Evolutionary conservation across 2,113 vertebrate genomes (phyloP), one percentile per base, ranked within the genome.

Genomic region (Coracopsis vasa): DNA sequence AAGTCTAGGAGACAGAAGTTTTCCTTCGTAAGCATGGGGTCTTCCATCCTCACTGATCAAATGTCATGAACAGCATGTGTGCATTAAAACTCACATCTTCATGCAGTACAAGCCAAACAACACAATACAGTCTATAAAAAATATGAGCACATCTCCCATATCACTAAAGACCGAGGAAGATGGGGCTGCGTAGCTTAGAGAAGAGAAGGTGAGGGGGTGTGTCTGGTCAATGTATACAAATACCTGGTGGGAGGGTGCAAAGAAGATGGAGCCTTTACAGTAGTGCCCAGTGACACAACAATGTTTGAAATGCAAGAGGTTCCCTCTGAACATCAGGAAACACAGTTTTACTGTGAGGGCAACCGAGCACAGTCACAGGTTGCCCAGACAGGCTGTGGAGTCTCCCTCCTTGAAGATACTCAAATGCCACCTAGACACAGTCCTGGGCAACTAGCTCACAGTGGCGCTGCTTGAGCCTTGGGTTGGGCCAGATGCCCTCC

Each of bases 321-420:
- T 62, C 23, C 37, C 16, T 64, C 56, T 35, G 50, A 88, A 53
- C 14, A 14, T 28, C 80, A 60, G 66, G 41, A 83, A 79, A 72
- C 10, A 13, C 0, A 0, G 9, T 64, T 67, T 66, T 62, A 31
- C 24, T 16, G 13, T 24, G 23, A 73, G 25, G 25, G 14, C 58
- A 42, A 62, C 3, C 0, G 0, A 75, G 37, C 29, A 35, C 0
- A 0, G 18, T 37, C 70, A 69, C 39, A 69, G 56, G 23, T 8
- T 37, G 6, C 18, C 8, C n/a, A 58, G 56, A 66, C 16, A 62
- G 62, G 21, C 31, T 18, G 11, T 9, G 17, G 25, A 65, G 21
- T 29, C 20, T 75, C 3, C 35, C 4, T 65, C 39, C 21, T 41
- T 73, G 58, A 44, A 60, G 37, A 72, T 45, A 18, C 1, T 72